These are phyloP conservation scores for Protobothrops mucrosquamatus DNA, from an alignment of 2,113 vertebrate genomes.

Conservation along the genomic window DNA sequence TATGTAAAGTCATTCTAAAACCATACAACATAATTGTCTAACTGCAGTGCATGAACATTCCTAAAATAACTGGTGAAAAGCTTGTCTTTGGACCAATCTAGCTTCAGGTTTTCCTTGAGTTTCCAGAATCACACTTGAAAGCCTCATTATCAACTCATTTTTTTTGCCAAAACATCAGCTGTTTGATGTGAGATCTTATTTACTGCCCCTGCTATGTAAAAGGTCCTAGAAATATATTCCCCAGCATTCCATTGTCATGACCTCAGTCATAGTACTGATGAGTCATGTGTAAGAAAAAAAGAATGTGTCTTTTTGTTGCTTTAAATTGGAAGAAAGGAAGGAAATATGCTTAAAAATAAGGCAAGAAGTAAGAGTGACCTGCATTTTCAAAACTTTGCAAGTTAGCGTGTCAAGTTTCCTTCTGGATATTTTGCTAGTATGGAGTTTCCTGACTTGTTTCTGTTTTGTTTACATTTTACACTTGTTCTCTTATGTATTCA, in stretches of 20 bases:
- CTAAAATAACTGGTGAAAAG: slow-evolving; percentile 32
- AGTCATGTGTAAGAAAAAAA: slow-evolving; percentile 1
- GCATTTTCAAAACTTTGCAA: background rate
- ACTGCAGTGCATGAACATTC: slow-evolving; percentile 35
- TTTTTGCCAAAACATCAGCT: background rate
- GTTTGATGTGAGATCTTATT: background rate
- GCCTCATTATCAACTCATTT: background rate
- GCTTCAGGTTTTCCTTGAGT: slow-evolving; percentile 21
- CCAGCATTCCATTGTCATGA: background rate
- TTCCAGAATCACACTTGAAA: background rate
- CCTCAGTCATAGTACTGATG: background rate
- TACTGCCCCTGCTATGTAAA: background rate
- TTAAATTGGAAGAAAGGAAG: background rate
- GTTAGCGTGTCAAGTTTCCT: background rate
- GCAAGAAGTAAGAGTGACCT: background rate
- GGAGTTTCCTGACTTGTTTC: background rate
- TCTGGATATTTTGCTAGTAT: background rate
- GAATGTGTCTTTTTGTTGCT: background rate
- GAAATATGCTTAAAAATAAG: background rate
- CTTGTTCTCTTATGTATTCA: background rate
- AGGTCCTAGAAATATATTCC: background rate
- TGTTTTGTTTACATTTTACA: background rate
- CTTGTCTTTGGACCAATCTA: slow-evolving; percentile 32
- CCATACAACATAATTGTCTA: slow-evolving; percentile 34
- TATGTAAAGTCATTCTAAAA: slow-evolving; percentile 18